phyloP scores from a whole-genome alignment of 2,888 invertebrate species.

The Leptarthrus brevirostris region DNA sequence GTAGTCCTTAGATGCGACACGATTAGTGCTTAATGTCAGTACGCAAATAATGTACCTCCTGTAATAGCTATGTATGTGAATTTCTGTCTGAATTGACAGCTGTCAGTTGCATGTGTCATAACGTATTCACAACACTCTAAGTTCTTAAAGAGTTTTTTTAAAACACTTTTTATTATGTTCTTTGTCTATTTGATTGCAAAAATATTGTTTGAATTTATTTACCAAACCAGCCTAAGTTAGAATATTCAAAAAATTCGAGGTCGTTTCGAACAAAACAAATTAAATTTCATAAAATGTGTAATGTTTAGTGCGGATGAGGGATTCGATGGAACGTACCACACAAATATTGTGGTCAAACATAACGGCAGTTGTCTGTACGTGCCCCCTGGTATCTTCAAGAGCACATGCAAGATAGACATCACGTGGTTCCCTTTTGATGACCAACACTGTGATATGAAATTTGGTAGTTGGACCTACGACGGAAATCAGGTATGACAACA shows the following conservation, averaged over 20 bases:
- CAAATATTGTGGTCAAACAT: slow-evolving; percentile 98
- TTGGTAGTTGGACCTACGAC: slow-evolving; percentile 99
- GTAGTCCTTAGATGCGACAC: too few species aligned
- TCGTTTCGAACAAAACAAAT: slow-evolving; percentile 53
- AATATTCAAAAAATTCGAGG: slow-evolving; percentile 11
- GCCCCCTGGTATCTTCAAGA: slow-evolving; percentile 99
- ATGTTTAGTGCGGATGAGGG: slow-evolving; percentile 96
- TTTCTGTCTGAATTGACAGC: too few species aligned
- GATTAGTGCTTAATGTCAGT: too few species aligned
- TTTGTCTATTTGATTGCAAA: too few species aligned
- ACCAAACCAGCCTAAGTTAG: slow-evolving; percentile 6
- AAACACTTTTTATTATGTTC: too few species aligned
- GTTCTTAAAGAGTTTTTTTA: too few species aligned
- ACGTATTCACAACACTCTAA: too few species aligned
- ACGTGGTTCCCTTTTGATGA: slow-evolving; percentile 99
- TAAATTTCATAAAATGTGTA: slow-evolving; percentile 59
- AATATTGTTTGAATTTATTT: too few species aligned
- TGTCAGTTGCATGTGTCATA: too few species aligned
- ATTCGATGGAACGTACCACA: slow-evolving; percentile 99
- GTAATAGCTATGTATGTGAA: too few species aligned
- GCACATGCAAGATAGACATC: slow-evolving; percentile 99
- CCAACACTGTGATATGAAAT: slow-evolving; percentile 99
- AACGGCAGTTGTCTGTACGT: slow-evolving; percentile 99
- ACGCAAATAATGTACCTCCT: too few species aligned
- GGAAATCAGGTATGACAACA: slow-evolving; percentile 84